phyloP scores from a whole-genome alignment of 2,113 vertebrate genomes.

The Phylloscopus whistleri region DNA sequence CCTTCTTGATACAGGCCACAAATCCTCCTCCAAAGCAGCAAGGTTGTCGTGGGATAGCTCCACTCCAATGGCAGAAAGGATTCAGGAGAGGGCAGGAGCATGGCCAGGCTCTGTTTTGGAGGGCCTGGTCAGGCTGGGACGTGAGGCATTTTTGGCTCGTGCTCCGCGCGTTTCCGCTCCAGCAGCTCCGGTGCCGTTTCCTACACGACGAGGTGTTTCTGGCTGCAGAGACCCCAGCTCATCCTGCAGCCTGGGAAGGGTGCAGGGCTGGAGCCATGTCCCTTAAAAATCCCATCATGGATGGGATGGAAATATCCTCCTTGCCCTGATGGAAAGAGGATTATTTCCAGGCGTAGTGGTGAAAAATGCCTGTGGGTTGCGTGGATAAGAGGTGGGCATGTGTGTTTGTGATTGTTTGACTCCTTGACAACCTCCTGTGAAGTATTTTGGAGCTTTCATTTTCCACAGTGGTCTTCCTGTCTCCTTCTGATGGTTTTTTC shows the following conservation, averaged over 20 bases:
- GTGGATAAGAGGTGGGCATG: accelerated
- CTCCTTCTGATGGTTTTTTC: not conserved
- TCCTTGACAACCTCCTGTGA: not conserved
- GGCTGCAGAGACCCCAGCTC: not conserved
- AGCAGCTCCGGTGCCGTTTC: not conserved
- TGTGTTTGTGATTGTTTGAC: not conserved
- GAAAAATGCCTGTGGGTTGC: not conserved
- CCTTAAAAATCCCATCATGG: not conserved
- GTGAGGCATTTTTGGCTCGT: not conserved
- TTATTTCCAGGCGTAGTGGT: not conserved
- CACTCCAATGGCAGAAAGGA: accelerated
- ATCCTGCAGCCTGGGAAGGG: not conserved
- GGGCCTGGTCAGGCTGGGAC: not conserved
- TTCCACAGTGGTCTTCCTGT: conserved; percentile 1
- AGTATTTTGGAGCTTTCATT: not conserved
- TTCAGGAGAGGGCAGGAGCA: not conserved
- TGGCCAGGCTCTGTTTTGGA: not conserved
- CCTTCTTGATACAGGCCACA: accelerated
- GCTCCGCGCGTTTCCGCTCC: accelerated
- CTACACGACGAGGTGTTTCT: not conserved
- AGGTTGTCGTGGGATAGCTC: not conserved
- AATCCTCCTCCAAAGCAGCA: not conserved
- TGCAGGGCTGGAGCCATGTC: not conserved
- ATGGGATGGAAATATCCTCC: not conserved
- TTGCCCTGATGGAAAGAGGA: not conserved